Evolutionary conservation across 2,113 vertebrate species (phyloP).

Genomic region (Mobula birostris): DNA sequence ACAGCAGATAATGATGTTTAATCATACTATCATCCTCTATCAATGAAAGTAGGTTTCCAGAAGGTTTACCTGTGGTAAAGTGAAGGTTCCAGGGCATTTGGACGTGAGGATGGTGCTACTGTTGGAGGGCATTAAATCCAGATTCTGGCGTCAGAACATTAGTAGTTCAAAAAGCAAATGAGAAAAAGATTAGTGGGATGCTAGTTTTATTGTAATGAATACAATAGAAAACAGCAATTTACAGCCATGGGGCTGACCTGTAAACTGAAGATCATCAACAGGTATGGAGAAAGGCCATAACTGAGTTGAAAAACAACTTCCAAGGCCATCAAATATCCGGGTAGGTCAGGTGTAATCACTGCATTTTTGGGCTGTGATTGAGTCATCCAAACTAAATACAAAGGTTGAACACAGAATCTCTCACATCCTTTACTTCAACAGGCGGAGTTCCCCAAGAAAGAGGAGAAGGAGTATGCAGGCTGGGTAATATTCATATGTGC

Average conservation of each 20-base stretch:
- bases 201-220: not conserved
- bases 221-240: not conserved
- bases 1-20: no score
- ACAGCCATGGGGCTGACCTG: not conserved
- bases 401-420: not conserved
- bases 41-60: not conserved
- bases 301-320: not conserved
- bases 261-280: not conserved
- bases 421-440: constrained; percentile 44
- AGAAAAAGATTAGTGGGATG: not conserved
- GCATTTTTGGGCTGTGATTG: not conserved
- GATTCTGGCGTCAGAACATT: not conserved
- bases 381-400: not conserved
- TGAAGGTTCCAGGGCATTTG: not conserved
- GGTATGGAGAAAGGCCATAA: not conserved
- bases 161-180: not conserved
- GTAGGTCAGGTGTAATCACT: not conserved
- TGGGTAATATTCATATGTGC: constrained; percentile 67
- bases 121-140: not conserved
- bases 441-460: constrained; percentile 63
- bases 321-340: not conserved
- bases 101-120: no score
- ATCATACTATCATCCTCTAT: no score
- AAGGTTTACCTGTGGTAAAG: not conserved
- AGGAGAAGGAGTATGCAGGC: constrained; percentile 59